Evolutionary conservation across 2,888 invertebrate species (phyloP).

Genomic region (Tipula vernalis): DNA sequence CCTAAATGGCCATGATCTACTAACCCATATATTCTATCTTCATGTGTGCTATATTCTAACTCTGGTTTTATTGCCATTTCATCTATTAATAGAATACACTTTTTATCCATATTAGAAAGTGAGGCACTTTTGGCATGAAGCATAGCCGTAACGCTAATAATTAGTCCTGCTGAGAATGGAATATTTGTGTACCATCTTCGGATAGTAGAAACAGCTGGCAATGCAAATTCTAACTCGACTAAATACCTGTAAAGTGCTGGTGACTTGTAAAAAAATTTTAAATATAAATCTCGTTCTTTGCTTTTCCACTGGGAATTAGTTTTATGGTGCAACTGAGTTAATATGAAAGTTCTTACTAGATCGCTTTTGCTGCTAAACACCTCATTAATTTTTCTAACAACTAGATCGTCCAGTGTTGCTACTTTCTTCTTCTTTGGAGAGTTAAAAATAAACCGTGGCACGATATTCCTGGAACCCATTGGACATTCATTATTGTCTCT

Average conservation of each 20-base stretch:
- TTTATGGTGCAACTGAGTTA: background rate
- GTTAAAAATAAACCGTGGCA: background rate
- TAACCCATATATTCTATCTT: background rate
- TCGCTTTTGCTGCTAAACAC: too few relatives aligned
- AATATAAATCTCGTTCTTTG: background rate
- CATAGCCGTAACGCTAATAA: background rate
- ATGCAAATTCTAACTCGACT: background rate
- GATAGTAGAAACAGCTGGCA: background rate
- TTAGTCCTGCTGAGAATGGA: background rate
- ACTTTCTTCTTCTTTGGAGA: background rate
- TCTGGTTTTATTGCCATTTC: background rate
- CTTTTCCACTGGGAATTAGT: background rate
- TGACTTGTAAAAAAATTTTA: background rate
- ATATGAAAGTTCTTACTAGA: too few relatives aligned
- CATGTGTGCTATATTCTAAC: background rate
- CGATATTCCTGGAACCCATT: background rate
- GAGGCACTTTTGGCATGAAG: background rate
- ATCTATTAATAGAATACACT: background rate
- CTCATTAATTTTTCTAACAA: background rate
- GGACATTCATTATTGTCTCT: too few relatives aligned
- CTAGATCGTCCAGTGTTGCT: background rate
- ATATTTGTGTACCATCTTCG: background rate
- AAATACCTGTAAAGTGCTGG: background rate
- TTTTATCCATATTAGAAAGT: background rate
- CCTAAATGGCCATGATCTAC: background rate